phyloP scores from a whole-genome alignment of 2,113 vertebrate species.

The Notarius lentiginosus region DNA sequence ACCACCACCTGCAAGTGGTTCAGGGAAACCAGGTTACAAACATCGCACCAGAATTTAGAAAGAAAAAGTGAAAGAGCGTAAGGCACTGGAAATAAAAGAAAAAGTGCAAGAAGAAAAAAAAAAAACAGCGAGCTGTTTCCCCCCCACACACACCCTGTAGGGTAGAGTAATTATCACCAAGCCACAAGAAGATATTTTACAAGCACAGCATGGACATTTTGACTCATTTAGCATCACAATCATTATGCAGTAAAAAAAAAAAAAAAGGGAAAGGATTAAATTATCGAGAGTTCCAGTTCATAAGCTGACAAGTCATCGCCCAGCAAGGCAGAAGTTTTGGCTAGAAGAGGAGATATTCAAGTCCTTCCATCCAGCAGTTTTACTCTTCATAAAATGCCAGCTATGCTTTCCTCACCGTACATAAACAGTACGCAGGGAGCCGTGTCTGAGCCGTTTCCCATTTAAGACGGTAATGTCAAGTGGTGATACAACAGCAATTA shows the following conservation, averaged over 20 bases:
- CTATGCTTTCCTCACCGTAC: neutral
- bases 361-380: neutral
- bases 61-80: neutral
- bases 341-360: neutral
- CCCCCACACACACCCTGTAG: constrained; percentile 12
- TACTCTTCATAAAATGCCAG: neutral
- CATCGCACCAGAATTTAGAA: neutral
- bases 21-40: neutral
- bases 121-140: neutral
- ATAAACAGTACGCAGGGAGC: constrained; percentile 20
- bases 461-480: constrained; percentile 22
- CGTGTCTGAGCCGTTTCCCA: neutral
- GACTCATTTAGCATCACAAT: constrained; percentile 67
- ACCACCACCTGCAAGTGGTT: neutral
- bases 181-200: constrained; percentile 55
- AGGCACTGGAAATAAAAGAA: neutral
- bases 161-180: constrained; percentile 35
- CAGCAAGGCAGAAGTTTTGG: neutral
- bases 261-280: neutral
- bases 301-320: neutral
- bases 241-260: constrained; percentile 15
- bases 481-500: constrained; percentile 9
- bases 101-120: neutral
- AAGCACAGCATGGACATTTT: constrained; percentile 72
- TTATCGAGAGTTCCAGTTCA: neutral